Evolutionary conservation across 2,888 invertebrate species (phyloP), one percentile per base, ranked within the genome.

Genomic region (Oscheius sp.): DNA sequence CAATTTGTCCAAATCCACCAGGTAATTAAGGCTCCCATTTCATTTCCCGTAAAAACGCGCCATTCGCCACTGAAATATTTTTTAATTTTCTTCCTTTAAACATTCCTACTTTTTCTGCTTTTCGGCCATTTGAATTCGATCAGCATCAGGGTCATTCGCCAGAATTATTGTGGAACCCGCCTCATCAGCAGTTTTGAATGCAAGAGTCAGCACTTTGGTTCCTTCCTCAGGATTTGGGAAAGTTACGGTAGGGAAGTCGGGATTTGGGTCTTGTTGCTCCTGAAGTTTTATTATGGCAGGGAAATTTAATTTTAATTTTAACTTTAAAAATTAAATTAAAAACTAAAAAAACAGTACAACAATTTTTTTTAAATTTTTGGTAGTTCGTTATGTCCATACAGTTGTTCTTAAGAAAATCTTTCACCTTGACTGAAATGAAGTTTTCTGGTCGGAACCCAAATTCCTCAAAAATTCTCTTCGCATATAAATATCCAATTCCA

Each of bases 161-260:
- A 98, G 89, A 78, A 97, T 93, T 4, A 96, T 88, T 0, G 89
- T 89, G 50, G 91, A 91, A 0, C 89, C 89, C 73, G 90, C 89
- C 57, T 89, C 86, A 82, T 92, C 90, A 0, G 97, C 97, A 12
- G 93, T 91, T 85, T 89, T 87, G 74, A 92, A 90, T 44, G 94
- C 91, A 44, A 94, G 88, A 80, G 91, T 90, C 86, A 89, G 78
- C 20, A 81, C 78, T 49, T 80, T 76, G 8, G 77, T 68, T 22
- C 94, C 94, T 88, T 98, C 98, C 86, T 99, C 98, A 0, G 98
- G 98, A 89, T 99, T 99, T 0, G 98, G 98, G 88, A 94, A 96
- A 84, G 91, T 91, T 0, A 98, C 96, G 0, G 98, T 98, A 0
- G 96, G 91, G 88, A 99, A 99, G 67, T 97, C 94, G 0, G 97